Base-by-base conservation (phyloP, 2,888 invertebrate species). In the Antheraea yamamai region DNA sequence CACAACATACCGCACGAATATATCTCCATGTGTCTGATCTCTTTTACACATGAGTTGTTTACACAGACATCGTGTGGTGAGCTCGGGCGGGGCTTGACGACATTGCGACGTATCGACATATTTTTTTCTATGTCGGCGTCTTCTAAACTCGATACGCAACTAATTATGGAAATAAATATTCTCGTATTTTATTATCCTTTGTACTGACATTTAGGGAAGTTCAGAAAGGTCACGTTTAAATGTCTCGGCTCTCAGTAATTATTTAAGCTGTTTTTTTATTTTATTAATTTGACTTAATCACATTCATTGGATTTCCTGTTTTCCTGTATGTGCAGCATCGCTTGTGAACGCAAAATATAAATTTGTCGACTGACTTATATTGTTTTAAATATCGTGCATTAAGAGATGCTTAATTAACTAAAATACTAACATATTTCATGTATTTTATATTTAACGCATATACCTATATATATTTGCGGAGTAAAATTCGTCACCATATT, bases 161-260 rank as follows among this genome's bases (percentile, higher is more conserved):
- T 94, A 94, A 94, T 94, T 93, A 94, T 90, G 89, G 89, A 90
- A 92, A 94, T 93, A 93, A 93, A 92, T 89, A 90, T 92, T 91
- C 92, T 85, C 89, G 88, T 90, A 91, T 91, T 91, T 92, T 88
- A 91, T 91, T 70, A 70, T 86, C 86, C 86, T 85, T 87, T 86
- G 84, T 86, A 85, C 85, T 88, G 86, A 88, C 87, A 86, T 86
- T 85, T 84, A 85, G 82, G 81, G 78, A 79, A 75, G 80, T 86
- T 86, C 85, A 86, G 86, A 83, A 84, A 88, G 87, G 90, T 87
- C 86, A 85, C 82, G 84, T 82, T 81, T 81, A 83, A 84, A 85
- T 83, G 82, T 80, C 81, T 35, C n/a, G 10, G 4, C 4, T 30
- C 70, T 74, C 23, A 12, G n/a, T 35, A 35, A 55, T 74, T 55